Conservation (phyloP, 2,113 vertebrate genomes). For the Sigmodon hispidus region DNA sequence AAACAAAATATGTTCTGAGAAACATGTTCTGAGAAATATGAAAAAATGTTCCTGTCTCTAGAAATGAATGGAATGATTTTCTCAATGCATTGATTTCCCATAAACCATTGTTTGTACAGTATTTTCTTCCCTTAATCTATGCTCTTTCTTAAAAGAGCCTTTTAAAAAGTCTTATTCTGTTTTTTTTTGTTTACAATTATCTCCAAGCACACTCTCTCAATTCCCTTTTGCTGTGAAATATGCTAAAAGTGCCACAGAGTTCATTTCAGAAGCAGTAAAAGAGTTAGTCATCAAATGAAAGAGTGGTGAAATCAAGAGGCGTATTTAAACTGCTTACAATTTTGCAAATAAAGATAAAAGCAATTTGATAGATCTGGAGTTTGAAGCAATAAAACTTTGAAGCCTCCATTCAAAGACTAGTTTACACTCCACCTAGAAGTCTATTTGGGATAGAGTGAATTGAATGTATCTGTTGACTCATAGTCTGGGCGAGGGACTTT, state of each 20-base stretch:
- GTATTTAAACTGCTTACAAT: conserved; percentile 77
- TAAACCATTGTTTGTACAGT: neutral
- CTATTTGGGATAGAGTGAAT: conserved; percentile 70
- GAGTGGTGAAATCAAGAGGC: conserved; percentile 75
- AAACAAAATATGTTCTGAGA: conserved; percentile 33
- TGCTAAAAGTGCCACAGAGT: conserved; percentile 74
- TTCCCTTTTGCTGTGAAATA: conserved; percentile 60
- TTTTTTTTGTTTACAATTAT: conserved; percentile 15
- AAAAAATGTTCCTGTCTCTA: neutral
- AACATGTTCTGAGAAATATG: neutral
- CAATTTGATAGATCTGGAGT: conserved; percentile 70
- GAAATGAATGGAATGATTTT: conserved; percentile 20
- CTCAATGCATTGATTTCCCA: neutral
- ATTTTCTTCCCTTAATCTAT: neutral
- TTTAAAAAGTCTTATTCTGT: neutral
- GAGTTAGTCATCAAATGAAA: conserved; percentile 77
- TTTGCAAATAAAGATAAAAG: conserved; percentile 77
- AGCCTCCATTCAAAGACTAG: conserved; percentile 67
- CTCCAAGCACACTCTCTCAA: conserved; percentile 70
- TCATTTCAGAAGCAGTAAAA: conserved; percentile 82
- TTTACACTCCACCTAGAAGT: conserved; percentile 57
- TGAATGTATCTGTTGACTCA: conserved; percentile 78
- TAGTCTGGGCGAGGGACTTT: conserved; percentile 34
- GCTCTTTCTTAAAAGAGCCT: neutral
- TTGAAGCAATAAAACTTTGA: conserved; percentile 77